Conservation (phyloP, 2,888 invertebrate genomes). For the Chymomyza procnemis region DNA sequence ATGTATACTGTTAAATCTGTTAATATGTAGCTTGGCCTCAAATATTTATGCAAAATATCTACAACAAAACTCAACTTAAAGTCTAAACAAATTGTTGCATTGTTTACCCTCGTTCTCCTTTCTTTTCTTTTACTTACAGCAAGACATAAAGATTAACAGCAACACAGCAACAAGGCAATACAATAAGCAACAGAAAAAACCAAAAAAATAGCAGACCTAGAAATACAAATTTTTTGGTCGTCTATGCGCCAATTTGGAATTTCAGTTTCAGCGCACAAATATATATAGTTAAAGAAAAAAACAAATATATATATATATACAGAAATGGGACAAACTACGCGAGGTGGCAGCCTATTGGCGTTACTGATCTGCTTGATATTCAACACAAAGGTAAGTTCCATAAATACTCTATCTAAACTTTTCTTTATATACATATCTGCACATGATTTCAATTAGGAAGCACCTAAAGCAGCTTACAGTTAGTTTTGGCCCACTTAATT, state of each 20-base stretch:
- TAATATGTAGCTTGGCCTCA: slow-evolving; percentile 29
- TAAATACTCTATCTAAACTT: background rate
- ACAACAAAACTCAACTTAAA: slow-evolving; percentile 2
- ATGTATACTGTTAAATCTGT: background rate
- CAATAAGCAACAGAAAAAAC: slow-evolving; percentile 23
- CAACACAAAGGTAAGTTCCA: slow-evolving; percentile 76
- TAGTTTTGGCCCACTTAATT: slow-evolving; percentile 55
- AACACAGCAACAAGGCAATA: slow-evolving; percentile 18
- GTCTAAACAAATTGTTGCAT: slow-evolving; percentile 41
- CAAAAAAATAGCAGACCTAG: slow-evolving; percentile 16
- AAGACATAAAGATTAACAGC: slow-evolving; percentile 21
- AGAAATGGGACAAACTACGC: slow-evolving; percentile 77
- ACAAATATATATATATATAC: slow-evolving; percentile 10
- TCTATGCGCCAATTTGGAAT: slow-evolving; percentile 33
- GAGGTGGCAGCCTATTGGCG: slow-evolving; percentile 76
- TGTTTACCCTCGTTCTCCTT: slow-evolving; percentile 71
- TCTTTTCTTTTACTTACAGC: slow-evolving; percentile 64
- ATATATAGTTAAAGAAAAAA: slow-evolving; percentile 9
- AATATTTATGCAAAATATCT: slow-evolving; percentile 31
- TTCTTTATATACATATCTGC: background rate
- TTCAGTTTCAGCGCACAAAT: slow-evolving; percentile 36
- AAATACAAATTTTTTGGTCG: slow-evolving; percentile 39
- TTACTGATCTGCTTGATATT: slow-evolving; percentile 75
- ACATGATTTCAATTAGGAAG: slow-evolving; percentile 53
- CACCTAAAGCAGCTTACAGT: slow-evolving; percentile 46